Evolutionary conservation across 2,888 invertebrate species (phyloP).

Genomic region (Clivina fossor): DNA sequence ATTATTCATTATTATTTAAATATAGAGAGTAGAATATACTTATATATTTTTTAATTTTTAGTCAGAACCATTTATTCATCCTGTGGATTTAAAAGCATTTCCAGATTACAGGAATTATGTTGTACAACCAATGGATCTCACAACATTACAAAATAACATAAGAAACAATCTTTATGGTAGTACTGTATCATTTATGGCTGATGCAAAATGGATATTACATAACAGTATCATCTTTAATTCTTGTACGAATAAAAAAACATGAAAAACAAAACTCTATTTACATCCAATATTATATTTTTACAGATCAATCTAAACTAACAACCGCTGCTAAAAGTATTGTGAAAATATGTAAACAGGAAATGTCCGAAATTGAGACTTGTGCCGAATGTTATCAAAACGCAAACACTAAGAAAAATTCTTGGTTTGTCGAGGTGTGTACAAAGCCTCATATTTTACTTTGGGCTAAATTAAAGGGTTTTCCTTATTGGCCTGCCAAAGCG

Average conservation of each 20-base stretch:
- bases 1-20: too few relatives aligned
- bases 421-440: constrained; percentile 92
- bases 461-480: constrained; percentile 96
- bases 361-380: constrained; percentile 90
- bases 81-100: constrained; percentile 70
- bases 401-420: constrained; percentile 74
- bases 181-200: constrained; percentile 86
- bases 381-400: constrained; percentile 89
- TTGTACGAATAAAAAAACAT: constrained; percentile 61
- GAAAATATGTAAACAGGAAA: constrained; percentile 84
- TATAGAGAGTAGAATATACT: too few relatives aligned
- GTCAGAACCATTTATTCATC: constrained; percentile 77
- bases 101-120: constrained; percentile 81
- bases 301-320: constrained; percentile 78
- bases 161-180: constrained; percentile 75
- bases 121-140: constrained; percentile 84
- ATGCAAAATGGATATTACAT: constrained; percentile 92
- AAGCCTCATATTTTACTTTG: constrained; percentile 89
- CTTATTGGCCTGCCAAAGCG: constrained; percentile 96
- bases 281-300: constrained; percentile 40
- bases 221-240: constrained; percentile 91
- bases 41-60: constrained; percentile 52
- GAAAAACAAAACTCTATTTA: constrained; percentile 2
- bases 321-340: constrained; percentile 75
- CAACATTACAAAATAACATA: constrained; percentile 75